Percentiles rank a stretch among this genome's conserved stretches.
Evolutionary conservation across 2,113 vertebrate species (phyloP).

Genomic region (Hassar affinis): DNA sequence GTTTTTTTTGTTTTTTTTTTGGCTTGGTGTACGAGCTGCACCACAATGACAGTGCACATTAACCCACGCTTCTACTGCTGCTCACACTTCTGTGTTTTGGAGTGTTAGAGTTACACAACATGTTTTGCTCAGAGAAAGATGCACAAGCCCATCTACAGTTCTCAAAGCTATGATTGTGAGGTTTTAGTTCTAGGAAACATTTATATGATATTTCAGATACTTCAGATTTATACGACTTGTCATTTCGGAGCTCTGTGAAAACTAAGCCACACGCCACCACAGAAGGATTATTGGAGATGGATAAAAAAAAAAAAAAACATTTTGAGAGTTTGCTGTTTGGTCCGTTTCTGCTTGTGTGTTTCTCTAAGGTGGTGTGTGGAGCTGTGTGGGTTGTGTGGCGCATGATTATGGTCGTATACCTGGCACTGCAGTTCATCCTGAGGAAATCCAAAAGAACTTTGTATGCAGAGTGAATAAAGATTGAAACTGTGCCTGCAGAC

Average conservation of each 20-base stretch:
- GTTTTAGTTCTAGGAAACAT: not conserved
- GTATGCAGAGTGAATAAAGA: slow-evolving; percentile 12
- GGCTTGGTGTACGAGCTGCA: not conserved
- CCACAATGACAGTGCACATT: slow-evolving; percentile 13
- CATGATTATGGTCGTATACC: slow-evolving; percentile 30
- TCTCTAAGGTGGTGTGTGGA: slow-evolving; percentile 34
- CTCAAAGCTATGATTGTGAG: not conserved
- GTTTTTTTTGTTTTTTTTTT: slow-evolving; percentile 11
- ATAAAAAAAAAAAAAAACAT: not conserved
- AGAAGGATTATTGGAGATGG: not conserved
- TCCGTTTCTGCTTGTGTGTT: slow-evolving; percentile 9
- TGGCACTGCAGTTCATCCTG: slow-evolving; percentile 25
- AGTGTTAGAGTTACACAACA: not conserved
- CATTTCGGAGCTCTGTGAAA: not conserved
- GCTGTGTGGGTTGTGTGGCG: slow-evolving; percentile 38
- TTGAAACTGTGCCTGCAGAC: slow-evolving; percentile 11
- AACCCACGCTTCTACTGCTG: slow-evolving; percentile 16
- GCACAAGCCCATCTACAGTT: not conserved
- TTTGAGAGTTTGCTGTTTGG: not conserved
- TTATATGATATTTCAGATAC: not conserved
- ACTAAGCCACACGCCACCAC: not conserved
- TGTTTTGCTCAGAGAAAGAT: not conserved
- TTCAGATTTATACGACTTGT: not conserved
- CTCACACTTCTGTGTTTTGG: not conserved
- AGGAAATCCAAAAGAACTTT: slow-evolving; percentile 24